Percentiles rank a stretch among this genome's conserved stretches.
These are phyloP conservation scores for Dryadula phaetusa DNA, from an alignment of 2,888 invertebrate species.

Conservation along the genomic window DNA sequence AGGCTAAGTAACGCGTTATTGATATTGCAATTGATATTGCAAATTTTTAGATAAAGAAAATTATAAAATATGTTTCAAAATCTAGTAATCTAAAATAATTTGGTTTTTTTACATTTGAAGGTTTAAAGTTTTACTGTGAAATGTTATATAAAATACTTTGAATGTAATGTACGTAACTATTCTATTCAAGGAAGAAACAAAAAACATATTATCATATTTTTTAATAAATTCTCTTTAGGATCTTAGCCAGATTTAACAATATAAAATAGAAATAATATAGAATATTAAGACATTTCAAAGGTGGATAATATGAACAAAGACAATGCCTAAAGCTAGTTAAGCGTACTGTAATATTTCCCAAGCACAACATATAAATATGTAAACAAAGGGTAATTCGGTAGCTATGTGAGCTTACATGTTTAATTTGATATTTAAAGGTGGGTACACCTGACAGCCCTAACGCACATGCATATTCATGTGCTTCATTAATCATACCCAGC, in stretches of 20 bases:
- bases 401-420: constrained; percentile 60
- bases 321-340: neutral
- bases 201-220: too few species aligned
- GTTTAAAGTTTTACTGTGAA: too few species aligned
- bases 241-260: neutral
- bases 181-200: too few species aligned
- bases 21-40: neutral
- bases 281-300: neutral
- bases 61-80: too few species aligned
- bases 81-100: too few species aligned
- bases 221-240: too few species aligned
- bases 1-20: neutral
- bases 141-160: too few species aligned
- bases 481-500: constrained; percentile 76
- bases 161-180: too few species aligned
- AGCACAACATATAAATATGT: constrained; percentile 20
- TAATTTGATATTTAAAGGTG: constrained; percentile 80
- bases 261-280: neutral
- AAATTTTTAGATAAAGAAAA: neutral
- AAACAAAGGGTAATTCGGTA: constrained; percentile 38
- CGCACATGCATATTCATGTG: constrained; percentile 81
- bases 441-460: constrained; percentile 72
- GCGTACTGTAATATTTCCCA: constrained; percentile 11
- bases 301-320: constrained; percentile 9
- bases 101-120: too few species aligned